A percentile compares a stretch with the other conserved stretches of the same genome.
phyloP scores from a whole-genome alignment of 2,888 invertebrate species.

The Xestia c-nigrum region DNA sequence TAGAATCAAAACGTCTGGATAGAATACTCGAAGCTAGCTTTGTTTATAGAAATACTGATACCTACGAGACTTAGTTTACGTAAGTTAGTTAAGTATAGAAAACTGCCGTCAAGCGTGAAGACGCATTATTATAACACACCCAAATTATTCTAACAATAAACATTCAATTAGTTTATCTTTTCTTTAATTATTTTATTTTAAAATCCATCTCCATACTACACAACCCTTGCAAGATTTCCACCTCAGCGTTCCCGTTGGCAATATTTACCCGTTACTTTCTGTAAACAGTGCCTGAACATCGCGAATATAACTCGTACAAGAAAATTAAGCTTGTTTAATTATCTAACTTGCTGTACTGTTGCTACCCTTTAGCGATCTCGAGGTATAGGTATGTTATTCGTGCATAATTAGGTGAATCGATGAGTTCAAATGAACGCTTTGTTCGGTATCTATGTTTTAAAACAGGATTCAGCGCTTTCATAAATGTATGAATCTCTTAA shows the following conservation, averaged over 20 bases:
- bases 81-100: too few species aligned
- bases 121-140: neutral
- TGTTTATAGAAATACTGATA: too few species aligned
- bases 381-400: slow-evolving; percentile 55
- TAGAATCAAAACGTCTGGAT: too few species aligned
- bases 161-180: neutral
- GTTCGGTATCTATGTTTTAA: neutral
- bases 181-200: neutral
- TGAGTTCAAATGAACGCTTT: slow-evolving; percentile 7
- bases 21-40: too few species aligned
- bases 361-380: slow-evolving; percentile 52
- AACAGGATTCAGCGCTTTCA: neutral
- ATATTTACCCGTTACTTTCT: slow-evolving; percentile 90
- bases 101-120: neutral
- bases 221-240: slow-evolving; percentile 78
- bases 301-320: slow-evolving; percentile 86
- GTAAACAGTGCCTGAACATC: slow-evolving; percentile 85
- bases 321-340: slow-evolving; percentile 89
- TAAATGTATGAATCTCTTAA: neutral
- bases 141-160: neutral
- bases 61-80: too few species aligned
- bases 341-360: slow-evolving; percentile 80
- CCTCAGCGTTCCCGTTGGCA: slow-evolving; percentile 83
- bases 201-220: slow-evolving; percentile 66
- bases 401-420: slow-evolving; percentile 57